phyloP scores from a whole-genome alignment of 2,888 invertebrate genomes.

The Hirtodrosophila trivittata region DNA sequence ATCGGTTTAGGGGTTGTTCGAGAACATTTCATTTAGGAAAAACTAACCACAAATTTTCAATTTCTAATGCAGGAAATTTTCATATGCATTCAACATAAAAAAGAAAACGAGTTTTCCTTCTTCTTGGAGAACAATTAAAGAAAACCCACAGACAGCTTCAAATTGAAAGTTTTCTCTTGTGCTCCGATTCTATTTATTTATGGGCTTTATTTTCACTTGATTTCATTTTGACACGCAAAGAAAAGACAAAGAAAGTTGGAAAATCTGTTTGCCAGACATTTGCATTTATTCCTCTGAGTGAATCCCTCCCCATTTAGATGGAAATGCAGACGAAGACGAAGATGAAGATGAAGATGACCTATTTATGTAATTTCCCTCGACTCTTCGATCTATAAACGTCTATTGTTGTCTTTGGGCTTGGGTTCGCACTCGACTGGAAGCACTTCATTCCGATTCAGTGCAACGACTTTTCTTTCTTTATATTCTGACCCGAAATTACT shows the following conservation, averaged over 20 bases:
- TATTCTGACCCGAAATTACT: neutral
- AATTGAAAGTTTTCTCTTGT: conserved; percentile 18
- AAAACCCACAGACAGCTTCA: conserved; percentile 51
- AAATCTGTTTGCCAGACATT: conserved; percentile 59
- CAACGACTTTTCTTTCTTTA: conserved; percentile 43
- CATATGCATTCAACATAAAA: conserved; percentile 8
- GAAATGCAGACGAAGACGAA: no score
- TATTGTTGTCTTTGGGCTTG: conserved; percentile 10
- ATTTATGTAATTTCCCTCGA: conserved; percentile 53
- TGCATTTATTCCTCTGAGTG: conserved; percentile 48
- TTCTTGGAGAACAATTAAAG: conserved; percentile 47
- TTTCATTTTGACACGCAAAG: conserved; percentile 66
- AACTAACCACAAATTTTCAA: conserved; percentile 49
- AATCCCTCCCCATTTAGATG: no score
- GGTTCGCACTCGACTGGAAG: conserved; percentile 63
- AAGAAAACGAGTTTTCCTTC: conserved; percentile 47
- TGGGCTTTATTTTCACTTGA: conserved; percentile 73
- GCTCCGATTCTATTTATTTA: conserved; percentile 62
- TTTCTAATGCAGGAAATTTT: conserved; percentile 20
- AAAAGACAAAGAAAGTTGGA: conserved; percentile 17
- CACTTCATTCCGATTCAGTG: conserved; percentile 70
- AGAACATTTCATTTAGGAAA: conserved; percentile 12
- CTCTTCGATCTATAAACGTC: conserved; percentile 20
- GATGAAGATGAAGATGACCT: conserved; percentile 43
- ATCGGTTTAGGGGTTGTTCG: conserved; percentile 43